A percentile compares a stretch with the other conserved stretches of the same genome.
phyloP scores from a whole-genome alignment of 2,888 invertebrate genomes.

The Cordilura impudica region DNA sequence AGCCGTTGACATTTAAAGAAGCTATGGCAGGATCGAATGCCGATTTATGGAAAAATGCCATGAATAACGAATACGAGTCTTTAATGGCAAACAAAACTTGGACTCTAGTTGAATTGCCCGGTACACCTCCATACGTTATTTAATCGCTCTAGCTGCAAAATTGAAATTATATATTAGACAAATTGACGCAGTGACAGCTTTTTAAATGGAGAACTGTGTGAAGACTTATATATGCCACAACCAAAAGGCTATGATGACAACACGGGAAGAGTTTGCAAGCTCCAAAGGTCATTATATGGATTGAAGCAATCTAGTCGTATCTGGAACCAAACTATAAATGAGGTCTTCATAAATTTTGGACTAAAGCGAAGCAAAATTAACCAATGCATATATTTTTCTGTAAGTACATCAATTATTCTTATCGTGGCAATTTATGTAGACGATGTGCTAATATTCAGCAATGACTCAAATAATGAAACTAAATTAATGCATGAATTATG shows the following conservation, averaged over 20 bases:
- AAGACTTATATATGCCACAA: slow-evolving; percentile 16
- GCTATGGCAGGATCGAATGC: background rate
- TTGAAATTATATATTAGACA: too few relatives aligned
- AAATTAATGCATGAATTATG: too few relatives aligned
- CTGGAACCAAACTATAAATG: slow-evolving; percentile 18
- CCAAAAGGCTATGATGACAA: slow-evolving; percentile 4
- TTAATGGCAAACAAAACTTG: background rate
- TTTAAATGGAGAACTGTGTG: slow-evolving; percentile 12
- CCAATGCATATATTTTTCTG: slow-evolving; percentile 14
- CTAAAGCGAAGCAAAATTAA: slow-evolving; percentile 10
- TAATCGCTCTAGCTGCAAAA: too few relatives aligned
- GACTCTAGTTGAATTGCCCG: background rate
- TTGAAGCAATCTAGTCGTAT: slow-evolving; percentile 19
- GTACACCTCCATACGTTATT: too few relatives aligned
- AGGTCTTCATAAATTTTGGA: background rate
- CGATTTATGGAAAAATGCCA: background rate
- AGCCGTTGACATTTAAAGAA: background rate
- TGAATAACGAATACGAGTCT: background rate
- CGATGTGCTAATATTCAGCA: slow-evolving; percentile 55
- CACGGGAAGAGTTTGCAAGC: slow-evolving; percentile 15
- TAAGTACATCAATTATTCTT: background rate
- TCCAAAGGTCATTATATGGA: slow-evolving; percentile 30
- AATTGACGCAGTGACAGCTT: slow-evolving; percentile 53
- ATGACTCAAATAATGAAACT: slow-evolving; percentile 28
- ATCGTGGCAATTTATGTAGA: slow-evolving; percentile 53